These are phyloP conservation scores for Hirtodrosophila cameraria DNA, from an alignment of 2,888 invertebrate genomes.

Conservation along the genomic window DNA sequence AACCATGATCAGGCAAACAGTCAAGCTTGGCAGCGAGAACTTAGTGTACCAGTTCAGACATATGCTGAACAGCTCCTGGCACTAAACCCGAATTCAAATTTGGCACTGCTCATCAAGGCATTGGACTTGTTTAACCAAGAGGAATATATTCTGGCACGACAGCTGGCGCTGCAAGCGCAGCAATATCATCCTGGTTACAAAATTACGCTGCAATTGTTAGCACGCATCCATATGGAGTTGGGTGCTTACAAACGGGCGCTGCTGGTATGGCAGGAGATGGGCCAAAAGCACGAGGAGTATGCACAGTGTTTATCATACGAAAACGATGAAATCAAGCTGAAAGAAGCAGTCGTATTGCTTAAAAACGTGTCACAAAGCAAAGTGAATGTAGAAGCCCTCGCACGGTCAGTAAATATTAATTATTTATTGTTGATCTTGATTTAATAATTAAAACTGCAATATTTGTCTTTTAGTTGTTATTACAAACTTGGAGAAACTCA, in stretches of 20 bases:
- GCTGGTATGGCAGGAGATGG: slow-evolving; percentile 64
- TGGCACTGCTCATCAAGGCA: slow-evolving; percentile 87
- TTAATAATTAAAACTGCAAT: not conserved
- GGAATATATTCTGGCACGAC: slow-evolving; percentile 86
- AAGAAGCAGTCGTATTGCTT: slow-evolving; percentile 84
- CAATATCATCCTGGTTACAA: slow-evolving; percentile 83
- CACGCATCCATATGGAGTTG: slow-evolving; percentile 84
- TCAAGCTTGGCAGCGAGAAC: slow-evolving; percentile 47
- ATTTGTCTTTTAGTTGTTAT: slow-evolving; percentile 69
- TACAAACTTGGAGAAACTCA: slow-evolving; percentile 61
- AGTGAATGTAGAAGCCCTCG: slow-evolving; percentile 56
- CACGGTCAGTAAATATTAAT: slow-evolving; percentile 74
- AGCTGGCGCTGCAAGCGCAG: slow-evolving; percentile 84
- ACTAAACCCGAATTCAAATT: slow-evolving; percentile 86
- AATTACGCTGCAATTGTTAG: slow-evolving; percentile 85
- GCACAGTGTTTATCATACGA: slow-evolving; percentile 78
- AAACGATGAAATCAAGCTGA: slow-evolving; percentile 75
- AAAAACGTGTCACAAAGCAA: slow-evolving; percentile 63
- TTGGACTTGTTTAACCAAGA: slow-evolving; percentile 85
- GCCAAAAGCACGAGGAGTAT: slow-evolving; percentile 38
- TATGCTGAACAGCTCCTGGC: slow-evolving; percentile 85
- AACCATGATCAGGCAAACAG: slow-evolving; percentile 48
- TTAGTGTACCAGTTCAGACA: slow-evolving; percentile 83
- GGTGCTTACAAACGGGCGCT: slow-evolving; percentile 85
- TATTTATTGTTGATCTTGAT: not conserved